These are phyloP conservation scores for Chloroceryle amazona DNA, from an alignment of 2,797 vertebrate genomes.

Conservation along the genomic window DNA sequence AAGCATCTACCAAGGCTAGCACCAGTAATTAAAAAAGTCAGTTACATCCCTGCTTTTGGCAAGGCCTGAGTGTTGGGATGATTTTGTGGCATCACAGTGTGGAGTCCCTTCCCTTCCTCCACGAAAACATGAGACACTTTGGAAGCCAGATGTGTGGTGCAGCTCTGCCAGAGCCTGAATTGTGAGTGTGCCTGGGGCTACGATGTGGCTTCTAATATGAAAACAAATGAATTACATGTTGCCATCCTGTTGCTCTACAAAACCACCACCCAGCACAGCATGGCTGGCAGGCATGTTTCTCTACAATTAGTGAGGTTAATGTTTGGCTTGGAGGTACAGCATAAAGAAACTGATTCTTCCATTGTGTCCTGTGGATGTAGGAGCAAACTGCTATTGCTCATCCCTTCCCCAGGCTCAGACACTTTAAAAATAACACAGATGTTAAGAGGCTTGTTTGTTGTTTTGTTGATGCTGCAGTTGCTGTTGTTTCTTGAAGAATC, in stretches of 20 bases:
- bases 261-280: not conserved
- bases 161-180: accelerated
- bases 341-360: not conserved
- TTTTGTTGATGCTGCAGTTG: not conserved
- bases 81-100: not conserved
- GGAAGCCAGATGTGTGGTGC: not conserved
- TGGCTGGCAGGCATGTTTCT: not conserved
- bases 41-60: not conserved
- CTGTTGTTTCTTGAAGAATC: not conserved
- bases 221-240: not conserved
- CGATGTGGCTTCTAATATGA: not conserved
- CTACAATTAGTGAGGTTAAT: not conserved
- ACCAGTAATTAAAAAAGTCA: not conserved
- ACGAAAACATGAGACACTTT: not conserved
- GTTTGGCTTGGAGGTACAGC: not conserved
- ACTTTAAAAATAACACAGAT: not conserved
- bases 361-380: not conserved
- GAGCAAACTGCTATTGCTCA: not conserved
- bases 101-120: not conserved
- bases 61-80: not conserved
- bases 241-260: not conserved
- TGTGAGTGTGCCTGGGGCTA: not conserved
- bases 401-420: not conserved
- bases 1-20: not conserved
- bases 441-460: not conserved